phyloP scores from a whole-genome alignment of 2,888 invertebrate species.

The Lissonota sp. region DNA sequence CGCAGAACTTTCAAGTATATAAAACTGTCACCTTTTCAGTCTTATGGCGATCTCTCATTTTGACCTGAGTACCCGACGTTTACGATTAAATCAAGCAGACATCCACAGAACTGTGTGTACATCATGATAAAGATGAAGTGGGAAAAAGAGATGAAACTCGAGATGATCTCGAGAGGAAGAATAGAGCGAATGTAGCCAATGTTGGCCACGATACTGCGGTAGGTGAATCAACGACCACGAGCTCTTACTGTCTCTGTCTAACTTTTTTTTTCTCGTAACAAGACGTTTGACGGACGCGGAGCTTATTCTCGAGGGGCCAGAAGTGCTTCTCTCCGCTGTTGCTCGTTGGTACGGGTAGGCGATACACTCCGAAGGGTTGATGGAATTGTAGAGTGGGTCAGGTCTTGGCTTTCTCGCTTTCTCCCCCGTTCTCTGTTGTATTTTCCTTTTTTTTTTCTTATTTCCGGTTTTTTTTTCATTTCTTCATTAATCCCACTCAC shows the following conservation, averaged over 20 bases:
- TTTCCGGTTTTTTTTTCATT: slow-evolving; percentile 40
- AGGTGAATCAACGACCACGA: slow-evolving; percentile 38
- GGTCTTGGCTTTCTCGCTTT: slow-evolving; percentile 50
- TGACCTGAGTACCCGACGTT: slow-evolving; percentile 36
- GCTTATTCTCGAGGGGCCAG: slow-evolving; percentile 79
- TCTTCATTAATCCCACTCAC: slow-evolving; percentile 58
- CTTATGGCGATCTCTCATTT: slow-evolving; percentile 9
- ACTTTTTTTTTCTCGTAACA: slow-evolving; percentile 72
- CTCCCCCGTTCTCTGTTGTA: slow-evolving; percentile 10
- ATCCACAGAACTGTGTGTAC: slow-evolving; percentile 5
- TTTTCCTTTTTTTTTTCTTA: slow-evolving; percentile 35
- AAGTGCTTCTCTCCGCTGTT: slow-evolving; percentile 53
- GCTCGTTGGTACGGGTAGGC: slow-evolving; percentile 27
- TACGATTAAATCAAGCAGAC: slow-evolving; percentile 52
- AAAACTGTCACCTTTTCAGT: slow-evolving; percentile 29
- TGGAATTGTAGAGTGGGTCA: slow-evolving; percentile 78
- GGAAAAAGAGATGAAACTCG: slow-evolving; percentile 31
- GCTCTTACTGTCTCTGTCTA: slow-evolving; percentile 17
- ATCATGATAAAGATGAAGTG: slow-evolving; percentile 29
- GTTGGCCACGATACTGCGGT: slow-evolving; percentile 36
- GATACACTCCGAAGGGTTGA: slow-evolving; percentile 65
- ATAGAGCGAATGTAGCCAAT: slow-evolving; percentile 45
- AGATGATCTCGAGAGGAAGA: slow-evolving; percentile 55
- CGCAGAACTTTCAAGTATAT: background rate
- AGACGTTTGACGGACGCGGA: slow-evolving; percentile 82